Evolutionary conservation across 2,797 vertebrate species (phyloP), one percentile per base, ranked within the genome.

Genomic region (Anguilla megastoma): DNA sequence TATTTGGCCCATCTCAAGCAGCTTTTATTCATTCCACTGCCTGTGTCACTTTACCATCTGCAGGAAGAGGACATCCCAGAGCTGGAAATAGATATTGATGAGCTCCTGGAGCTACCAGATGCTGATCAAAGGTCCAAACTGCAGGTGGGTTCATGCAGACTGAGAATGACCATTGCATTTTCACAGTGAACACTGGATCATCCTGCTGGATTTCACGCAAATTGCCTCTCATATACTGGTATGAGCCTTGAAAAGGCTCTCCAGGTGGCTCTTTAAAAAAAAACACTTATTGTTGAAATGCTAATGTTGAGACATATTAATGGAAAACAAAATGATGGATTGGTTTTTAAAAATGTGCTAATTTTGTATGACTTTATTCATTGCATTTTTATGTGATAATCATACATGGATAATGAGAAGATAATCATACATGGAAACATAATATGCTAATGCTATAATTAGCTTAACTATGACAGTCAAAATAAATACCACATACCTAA

Each of bases 51-150:
- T 36, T 79, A 7, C 5, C 45, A 9, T 50, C 45, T 50, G 41
- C 79, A 97, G 96, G 96, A 97, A 84, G 96, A 97, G 74, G 96
- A 96, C 87, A 95, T 95, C 86, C 96, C 97, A 7, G 97, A 98
- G 93, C 95, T 97, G 88, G 98, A 99, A 93, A 98, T 99, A 84
- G 98, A 99, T 93, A 97, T 99, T 91, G 98, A 99, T 92, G 97
- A 97, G 90, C 98, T 99, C 86, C 95, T 99, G 94, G 98, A 99
- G 90, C 95, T 99, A 84, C 91, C 97, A 52, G 96, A 97, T 8
- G 97, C 97, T 58, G 97, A 98, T 88, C 98, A 99, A 93, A 97
- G 97, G 95, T 94, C 93, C 88, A 96, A 97, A 88, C 89, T 99
- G 91, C 95, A 98, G 95, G 98, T 99, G 92, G 90, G 92, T 6